Evolutionary conservation across 2,888 invertebrate genomes (phyloP), one percentile per base, ranked within the genome.

Genomic region (Sialis lutaria): DNA sequence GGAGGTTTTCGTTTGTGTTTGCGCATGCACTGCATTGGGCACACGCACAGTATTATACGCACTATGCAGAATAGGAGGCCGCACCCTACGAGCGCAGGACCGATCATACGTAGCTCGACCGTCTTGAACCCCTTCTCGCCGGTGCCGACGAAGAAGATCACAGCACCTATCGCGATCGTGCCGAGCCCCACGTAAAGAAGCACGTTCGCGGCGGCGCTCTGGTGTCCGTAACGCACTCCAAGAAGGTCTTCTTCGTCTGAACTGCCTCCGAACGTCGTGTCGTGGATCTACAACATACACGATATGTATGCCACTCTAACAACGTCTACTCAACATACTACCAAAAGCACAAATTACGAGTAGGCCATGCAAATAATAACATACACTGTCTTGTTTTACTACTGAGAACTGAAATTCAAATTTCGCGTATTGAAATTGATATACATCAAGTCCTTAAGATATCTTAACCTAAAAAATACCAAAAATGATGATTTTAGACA

Each of bases 71-170:
- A 86, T 54, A 84, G 73, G 57, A 87, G 73, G 55, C 89, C 89
- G 56, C 84, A 74, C 58, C 75, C 78, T 61, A 60, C 56, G 49
- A 66, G 54, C 52, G 85, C 82, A 52, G 89, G 89, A 52, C 90
- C 90, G 65, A 89, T 86, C 59, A 89, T 74, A 57, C 87, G 77
- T 56, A 90, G 70, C 62, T 87, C 88, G 53, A 84, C 77, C 53
- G 89, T 88, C 67, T 79, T 86, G 76, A 82, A 88, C 67, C 79
- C 75, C 68, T 88, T 87, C 69, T 89, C 89, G 59, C 89, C 89
- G 53, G 88, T 86, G 56, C 88, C 89, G 54, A 89, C 88, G 69
- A 89, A 88, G 63, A 86, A 85, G 57, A 89, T 85, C 57, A 89
- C 83, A 58, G 87, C 77, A 48, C 89, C 90, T 55, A 89, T 71